These are phyloP conservation scores for Hippocampus kuda DNA, from an alignment of 2,797 vertebrate genomes.

Conservation along the genomic window DNA sequence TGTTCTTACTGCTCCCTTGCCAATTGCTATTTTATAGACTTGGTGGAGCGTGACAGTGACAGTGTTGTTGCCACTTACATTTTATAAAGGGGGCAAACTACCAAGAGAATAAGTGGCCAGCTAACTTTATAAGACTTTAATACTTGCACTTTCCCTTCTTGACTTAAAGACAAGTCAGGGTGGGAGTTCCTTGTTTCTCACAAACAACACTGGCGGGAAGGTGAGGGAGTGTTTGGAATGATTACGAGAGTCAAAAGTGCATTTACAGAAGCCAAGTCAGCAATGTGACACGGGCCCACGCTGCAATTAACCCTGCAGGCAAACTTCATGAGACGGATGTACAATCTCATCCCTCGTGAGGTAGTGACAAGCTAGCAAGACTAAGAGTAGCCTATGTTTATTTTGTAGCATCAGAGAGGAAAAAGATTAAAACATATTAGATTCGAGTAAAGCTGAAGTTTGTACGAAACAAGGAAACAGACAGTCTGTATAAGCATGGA, in stretches of 20 bases:
- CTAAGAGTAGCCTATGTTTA: not conserved
- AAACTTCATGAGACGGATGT: not conserved
- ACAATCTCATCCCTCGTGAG: not conserved
- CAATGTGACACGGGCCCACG: not conserved
- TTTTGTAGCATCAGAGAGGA: not conserved
- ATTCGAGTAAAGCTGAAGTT: too few species aligned
- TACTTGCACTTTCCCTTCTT: not conserved
- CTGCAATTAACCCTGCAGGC: not conserved
- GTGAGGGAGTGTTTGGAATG: not conserved
- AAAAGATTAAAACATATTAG: too few species aligned
- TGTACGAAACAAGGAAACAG: too few species aligned
- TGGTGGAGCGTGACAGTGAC: not conserved
- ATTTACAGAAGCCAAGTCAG: not conserved
- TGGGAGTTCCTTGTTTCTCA: not conserved
- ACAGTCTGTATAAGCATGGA: too few species aligned
- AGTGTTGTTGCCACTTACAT: not conserved
- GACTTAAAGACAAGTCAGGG: not conserved
- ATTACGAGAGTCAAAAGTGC: not conserved
- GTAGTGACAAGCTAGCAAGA: not conserved
- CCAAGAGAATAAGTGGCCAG: not conserved
- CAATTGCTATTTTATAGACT: not conserved
- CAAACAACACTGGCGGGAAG: not conserved
- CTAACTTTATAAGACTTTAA: not conserved
- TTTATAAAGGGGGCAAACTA: not conserved
- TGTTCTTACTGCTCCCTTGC: not conserved